Conservation (phyloP, 2,113 vertebrate species). For the Percina caprodes region DNA sequence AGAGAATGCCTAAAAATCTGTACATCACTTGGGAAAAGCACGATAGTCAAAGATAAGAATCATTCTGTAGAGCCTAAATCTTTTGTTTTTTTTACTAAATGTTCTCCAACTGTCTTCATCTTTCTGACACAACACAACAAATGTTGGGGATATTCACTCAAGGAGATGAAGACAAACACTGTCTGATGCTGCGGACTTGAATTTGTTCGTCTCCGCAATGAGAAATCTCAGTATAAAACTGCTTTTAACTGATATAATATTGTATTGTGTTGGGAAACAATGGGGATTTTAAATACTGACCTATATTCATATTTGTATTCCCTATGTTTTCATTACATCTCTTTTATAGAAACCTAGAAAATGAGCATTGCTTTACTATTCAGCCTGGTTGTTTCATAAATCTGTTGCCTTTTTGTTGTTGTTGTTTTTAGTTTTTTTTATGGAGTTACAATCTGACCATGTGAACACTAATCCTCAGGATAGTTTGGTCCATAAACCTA, state of each 20-base stretch:
- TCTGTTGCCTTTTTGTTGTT: conserved; percentile 46
- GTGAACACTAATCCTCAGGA: conserved; percentile 65
- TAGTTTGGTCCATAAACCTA: conserved; percentile 72
- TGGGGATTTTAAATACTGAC: conserved; percentile 17
- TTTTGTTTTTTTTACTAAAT: too few species aligned
- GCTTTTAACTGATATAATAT: neutral
- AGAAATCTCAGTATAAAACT: neutral
- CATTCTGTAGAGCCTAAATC: too few species aligned
- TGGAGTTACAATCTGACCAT: conserved; percentile 12
- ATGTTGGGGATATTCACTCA: too few species aligned
- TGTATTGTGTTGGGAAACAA: neutral
- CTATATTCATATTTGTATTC: neutral
- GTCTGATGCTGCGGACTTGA: too few species aligned
- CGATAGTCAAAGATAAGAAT: too few species aligned
- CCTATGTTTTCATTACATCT: neutral
- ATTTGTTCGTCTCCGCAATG: too few species aligned
- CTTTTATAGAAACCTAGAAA: neutral
- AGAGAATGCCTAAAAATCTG: too few species aligned
- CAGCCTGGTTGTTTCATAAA: neutral
- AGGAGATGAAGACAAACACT: too few species aligned
- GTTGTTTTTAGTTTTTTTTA: conserved; percentile 18
- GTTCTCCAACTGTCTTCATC: too few species aligned
- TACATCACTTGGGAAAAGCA: too few species aligned
- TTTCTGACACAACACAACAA: too few species aligned
- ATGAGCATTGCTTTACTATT: neutral